Base-by-base conservation (phyloP, 2,888 invertebrate genomes). In the Cephonodes hylas region DNA sequence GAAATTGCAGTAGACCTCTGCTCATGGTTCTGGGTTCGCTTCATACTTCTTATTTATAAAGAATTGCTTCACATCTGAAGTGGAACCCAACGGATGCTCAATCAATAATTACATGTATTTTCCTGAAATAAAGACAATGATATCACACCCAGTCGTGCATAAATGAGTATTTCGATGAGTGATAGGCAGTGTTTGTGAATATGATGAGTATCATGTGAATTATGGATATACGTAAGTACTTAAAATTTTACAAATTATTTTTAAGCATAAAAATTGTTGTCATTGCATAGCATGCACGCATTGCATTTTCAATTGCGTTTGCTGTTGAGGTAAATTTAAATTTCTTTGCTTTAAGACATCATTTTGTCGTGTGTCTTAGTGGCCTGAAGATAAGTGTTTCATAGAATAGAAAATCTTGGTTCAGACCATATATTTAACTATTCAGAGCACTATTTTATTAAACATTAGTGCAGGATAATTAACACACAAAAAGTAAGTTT, bases 91-190 rank as follows among this genome's bases (percentile, higher is more conserved):
- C 71, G 64, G 76, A 79, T 80, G 82, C 73, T 70, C 77, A 75
- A 71, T 74, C 75, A 70, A 63, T 60, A 74, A 74, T 88, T 88
- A 90, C 88, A 89, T 84, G 72, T 89, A 90, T 83, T 89, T 90
- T 89, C 88, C 89, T 90, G 89, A 69, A 89, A 89, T 67, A 60
- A 65, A 77, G 61, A 67, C 46, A 59, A 58, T 64, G 64, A 8
- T 46, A 45, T 45, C 34, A 59, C 34, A 46, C n/a, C 20, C 18
- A 31, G 13, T 44, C 20, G 13, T 27, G 15, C 27, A 20, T 20
- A n/a, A 22, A 27, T 20, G 1, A 27, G 10, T 38, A 23, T 18
- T 18, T 10, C 2, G 20, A 22, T 57, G 38, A 20, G 38, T 53
- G 27, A 53, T 10, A 18, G 48, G 10, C 13, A 10, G 18, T 27